Evolutionary conservation across 2,888 invertebrate genomes (phyloP).

Genomic region (Tanaodytes sp.): DNA sequence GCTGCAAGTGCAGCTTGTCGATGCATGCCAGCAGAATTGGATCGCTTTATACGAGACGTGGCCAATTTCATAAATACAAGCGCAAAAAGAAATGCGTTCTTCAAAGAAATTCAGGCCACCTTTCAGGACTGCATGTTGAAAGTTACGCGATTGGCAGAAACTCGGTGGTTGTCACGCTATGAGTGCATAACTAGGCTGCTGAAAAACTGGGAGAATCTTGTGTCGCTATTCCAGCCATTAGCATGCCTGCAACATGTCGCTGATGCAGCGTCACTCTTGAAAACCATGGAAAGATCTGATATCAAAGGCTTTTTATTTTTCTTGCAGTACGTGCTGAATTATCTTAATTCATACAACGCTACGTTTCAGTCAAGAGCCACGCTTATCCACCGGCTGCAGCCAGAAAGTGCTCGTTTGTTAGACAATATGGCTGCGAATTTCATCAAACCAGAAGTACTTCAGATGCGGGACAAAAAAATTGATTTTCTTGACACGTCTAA

Average conservation of each 20-base stretch:
- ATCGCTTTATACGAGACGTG: neutral
- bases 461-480: neutral
- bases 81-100: neutral
- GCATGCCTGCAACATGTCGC: neutral
- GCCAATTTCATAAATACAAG: neutral
- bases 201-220: neutral
- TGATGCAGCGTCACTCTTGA: neutral
- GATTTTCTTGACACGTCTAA: slow-evolving; percentile 5
- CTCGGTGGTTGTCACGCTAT: neutral
- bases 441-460: neutral
- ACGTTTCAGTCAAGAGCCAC: neutral
- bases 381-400: neutral
- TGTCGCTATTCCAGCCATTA: neutral
- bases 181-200: neutral
- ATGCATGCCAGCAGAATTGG: neutral
- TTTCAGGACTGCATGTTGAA: neutral
- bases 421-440: neutral
- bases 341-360: neutral
- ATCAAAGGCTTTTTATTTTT: neutral
- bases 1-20: neutral
- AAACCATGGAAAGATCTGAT: neutral
- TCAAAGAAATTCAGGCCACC: neutral
- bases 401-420: neutral
- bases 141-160: neutral
- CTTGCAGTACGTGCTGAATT: neutral